phyloP scores from a whole-genome alignment of 2,113 vertebrate genomes.

The Donacobius atricapilla region DNA sequence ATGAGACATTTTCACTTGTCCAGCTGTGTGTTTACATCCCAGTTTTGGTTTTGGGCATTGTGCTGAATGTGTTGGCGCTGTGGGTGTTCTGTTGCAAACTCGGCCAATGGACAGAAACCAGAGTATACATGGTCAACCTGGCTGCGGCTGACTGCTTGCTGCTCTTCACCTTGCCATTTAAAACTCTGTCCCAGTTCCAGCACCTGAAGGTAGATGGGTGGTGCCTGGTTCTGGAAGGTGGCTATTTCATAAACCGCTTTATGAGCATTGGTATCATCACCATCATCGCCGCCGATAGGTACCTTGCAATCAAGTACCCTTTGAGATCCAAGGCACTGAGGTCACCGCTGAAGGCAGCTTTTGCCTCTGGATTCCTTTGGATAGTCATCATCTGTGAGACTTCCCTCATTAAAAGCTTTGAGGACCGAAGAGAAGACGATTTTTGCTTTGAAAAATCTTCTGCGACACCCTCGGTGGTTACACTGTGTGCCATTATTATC shows the following conservation, averaged over 20 bases:
- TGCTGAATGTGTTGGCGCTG: conserved; percentile 64
- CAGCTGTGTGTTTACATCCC: conserved; percentile 39
- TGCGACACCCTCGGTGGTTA: not conserved
- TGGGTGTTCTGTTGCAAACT: conserved; percentile 70
- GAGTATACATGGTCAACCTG: conserved; percentile 74
- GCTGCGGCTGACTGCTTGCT: conserved; percentile 69
- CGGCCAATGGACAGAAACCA: conserved; percentile 71
- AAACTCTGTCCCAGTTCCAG: not conserved
- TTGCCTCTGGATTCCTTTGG: conserved; percentile 66
- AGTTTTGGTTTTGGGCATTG: conserved; percentile 36
- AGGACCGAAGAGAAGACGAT: not conserved
- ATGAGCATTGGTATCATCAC: conserved; percentile 61
- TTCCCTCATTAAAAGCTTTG: not conserved
- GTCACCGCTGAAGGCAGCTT: conserved; percentile 7
- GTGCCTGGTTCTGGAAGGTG: conserved; percentile 31
- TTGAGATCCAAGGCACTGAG: conserved; percentile 55
- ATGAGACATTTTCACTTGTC: not conserved
- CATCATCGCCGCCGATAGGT: conserved; percentile 52
- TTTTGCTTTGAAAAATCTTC: conserved; percentile 56
- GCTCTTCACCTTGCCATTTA: conserved; percentile 70
- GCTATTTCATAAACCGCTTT: conserved; percentile 64
- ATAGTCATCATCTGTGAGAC: not conserved
- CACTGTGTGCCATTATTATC: not conserved
- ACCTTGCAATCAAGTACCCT: conserved; percentile 61
- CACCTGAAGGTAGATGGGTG: not conserved